Conservation (phyloP, 2,797 vertebrate species). For the Carcharodon carcharias region DNA sequence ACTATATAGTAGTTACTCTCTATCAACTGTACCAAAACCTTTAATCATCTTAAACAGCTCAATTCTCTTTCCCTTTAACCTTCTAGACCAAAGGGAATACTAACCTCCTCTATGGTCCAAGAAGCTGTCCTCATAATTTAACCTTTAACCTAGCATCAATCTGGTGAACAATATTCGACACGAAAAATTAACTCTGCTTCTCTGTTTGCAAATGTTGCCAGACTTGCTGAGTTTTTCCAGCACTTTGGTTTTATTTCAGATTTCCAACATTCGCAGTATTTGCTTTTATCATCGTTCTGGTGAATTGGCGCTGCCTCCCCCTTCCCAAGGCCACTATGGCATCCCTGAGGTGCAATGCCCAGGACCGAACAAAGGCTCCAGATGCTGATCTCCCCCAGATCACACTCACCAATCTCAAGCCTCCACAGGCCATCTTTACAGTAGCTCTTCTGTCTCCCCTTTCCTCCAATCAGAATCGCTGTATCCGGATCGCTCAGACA, state of each 20-base stretch:
- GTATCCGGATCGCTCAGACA: slow-evolving; percentile 73
- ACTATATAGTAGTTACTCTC: no score
- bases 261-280: no score
- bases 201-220: no score
- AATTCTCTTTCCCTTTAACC: not conserved
- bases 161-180: no score
- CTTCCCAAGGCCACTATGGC: no score
- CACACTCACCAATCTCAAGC: slow-evolving; percentile 69
- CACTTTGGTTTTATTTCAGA: no score
- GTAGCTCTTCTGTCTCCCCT: slow-evolving; percentile 55
- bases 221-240: no score
- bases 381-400: no score
- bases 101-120: not conserved
- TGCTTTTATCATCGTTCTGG: not conserved
- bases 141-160: no score
- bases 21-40: not conserved
- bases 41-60: not conserved
- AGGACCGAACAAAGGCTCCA: not conserved
- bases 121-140: not conserved
- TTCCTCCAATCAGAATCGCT: slow-evolving; percentile 75
- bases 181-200: no score
- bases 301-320: not conserved
- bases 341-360: no score
- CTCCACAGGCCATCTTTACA: slow-evolving; percentile 72
- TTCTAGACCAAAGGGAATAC: no score